These are phyloP conservation scores for Ophthalmolycus amberensis DNA, from an alignment of 2,113 vertebrate species.

Conservation along the genomic window DNA sequence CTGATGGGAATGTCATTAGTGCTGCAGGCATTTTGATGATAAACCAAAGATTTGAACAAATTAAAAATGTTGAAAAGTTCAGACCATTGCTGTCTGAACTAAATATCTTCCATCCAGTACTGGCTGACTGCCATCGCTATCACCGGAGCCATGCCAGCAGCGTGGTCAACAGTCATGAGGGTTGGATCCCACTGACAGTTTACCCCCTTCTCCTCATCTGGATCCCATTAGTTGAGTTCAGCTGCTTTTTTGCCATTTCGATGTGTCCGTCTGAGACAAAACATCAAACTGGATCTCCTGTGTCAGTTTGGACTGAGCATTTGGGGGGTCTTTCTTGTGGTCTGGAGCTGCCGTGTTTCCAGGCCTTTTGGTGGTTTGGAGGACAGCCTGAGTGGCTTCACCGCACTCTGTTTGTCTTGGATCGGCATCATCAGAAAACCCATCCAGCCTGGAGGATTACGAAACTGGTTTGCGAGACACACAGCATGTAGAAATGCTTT, in stretches of 20 bases:
- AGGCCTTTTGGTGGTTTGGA: slow-evolving; percentile 65
- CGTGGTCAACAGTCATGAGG: background rate
- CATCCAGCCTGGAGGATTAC: slow-evolving; percentile 26
- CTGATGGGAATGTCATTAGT: background rate
- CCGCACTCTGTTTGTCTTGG: slow-evolving; percentile 73
- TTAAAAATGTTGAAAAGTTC: background rate
- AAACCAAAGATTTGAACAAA: background rate
- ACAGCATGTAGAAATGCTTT: slow-evolving; percentile 22
- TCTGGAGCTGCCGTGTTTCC: slow-evolving; percentile 31
- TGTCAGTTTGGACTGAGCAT: slow-evolving; percentile 50
- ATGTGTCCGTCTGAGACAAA: slow-evolving; percentile 59
- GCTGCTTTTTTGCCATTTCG: slow-evolving; percentile 41
- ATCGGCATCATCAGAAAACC: slow-evolving; percentile 46
- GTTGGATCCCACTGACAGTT: background rate
- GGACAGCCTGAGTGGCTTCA: slow-evolving; percentile 67
- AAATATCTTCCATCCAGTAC: background rate
- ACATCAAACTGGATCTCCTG: slow-evolving; percentile 48
- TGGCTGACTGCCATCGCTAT: background rate
- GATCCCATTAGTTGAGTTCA: slow-evolving; percentile 50
- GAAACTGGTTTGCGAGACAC: slow-evolving; percentile 27
- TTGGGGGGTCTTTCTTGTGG: slow-evolving; percentile 77
- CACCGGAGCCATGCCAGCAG: background rate
- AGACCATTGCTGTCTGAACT: background rate
- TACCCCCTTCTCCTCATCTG: slow-evolving; percentile 56
- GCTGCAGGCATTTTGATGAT: background rate